Conservation (phyloP, 2,888 invertebrate species). For the Troides aeacus region DNA sequence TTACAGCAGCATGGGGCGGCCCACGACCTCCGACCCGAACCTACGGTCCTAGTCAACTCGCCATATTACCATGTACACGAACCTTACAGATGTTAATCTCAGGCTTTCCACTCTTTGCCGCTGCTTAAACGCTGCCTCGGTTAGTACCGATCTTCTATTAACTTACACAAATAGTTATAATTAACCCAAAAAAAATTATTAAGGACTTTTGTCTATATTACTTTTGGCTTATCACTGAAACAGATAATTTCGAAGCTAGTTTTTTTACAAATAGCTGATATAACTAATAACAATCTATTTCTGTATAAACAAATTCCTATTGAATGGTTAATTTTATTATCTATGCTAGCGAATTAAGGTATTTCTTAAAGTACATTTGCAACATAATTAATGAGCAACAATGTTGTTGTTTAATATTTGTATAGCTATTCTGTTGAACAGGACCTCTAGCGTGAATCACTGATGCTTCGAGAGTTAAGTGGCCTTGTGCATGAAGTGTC, state of each 20-base stretch:
- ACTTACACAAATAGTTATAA: not conserved
- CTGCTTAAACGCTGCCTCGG: conserved; percentile 48
- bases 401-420: conserved; percentile 14
- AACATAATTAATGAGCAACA: not conserved
- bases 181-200: not conserved
- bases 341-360: too few relatives aligned
- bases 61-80: conserved; percentile 55
- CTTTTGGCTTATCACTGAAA: too few relatives aligned
- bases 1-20: conserved; percentile 24
- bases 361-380: too few relatives aligned
- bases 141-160: not conserved
- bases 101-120: conserved; percentile 51
- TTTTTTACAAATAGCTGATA: too few relatives aligned
- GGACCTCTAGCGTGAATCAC: conserved; percentile 4
- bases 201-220: not conserved
- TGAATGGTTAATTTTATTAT: too few relatives aligned
- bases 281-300: too few relatives aligned
- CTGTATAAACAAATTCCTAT: too few relatives aligned
- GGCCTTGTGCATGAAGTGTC: conserved; percentile 16
- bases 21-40: conserved; percentile 44
- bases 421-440: not conserved
- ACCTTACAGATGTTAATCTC: conserved; percentile 67
- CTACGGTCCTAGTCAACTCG: conserved; percentile 40
- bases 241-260: too few relatives aligned
- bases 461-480: conserved; percentile 1